Evolutionary conservation across 1,140 invertebrate genomes (phyloP), one percentile per base, ranked within the genome.

Genomic region (Polypedilum vanderplanki): DNA sequence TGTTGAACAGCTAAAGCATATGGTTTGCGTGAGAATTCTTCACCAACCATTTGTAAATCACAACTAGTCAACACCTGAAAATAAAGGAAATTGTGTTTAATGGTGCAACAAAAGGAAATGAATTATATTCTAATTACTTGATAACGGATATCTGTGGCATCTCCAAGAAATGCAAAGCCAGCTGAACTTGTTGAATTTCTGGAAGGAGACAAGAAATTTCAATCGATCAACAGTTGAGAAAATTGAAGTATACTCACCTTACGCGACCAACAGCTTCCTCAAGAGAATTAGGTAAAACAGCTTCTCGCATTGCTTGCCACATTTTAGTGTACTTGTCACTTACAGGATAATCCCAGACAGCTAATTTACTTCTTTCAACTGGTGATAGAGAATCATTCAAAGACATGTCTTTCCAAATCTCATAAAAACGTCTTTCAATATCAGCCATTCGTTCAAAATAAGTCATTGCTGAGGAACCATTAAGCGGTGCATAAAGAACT

Each of bases 311-410:
- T 0, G 94, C 94, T 81, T 97, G 92, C 91, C 96, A 98, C 89
- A 99, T 97, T 83, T 98, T 98, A 0, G 95, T 98, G 82, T 97
- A 99, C 79, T 97, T 98, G 82, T 99, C 96, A 78, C 94, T 96
- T 0, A 98, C 95, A 0, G 97, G 97, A 83, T 98, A 99, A 82
- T 99, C 97, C 97, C 97, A 99, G 0, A 99, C 97, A 0, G 97
- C 96, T 12, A 98, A 81, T 82, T 97, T 95, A 0, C 96, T 93
- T 73, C 96, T 84, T 80, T 98, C 95, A 0, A 95, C 87, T 57
- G 95, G 92, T 10, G 88, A 90, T 17, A 98, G 82, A 75, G 91
- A 95, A 81, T 98, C 96, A 79, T 98, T 97, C 9, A 98, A 83
- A 41, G 94, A 96, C 91, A 99, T 97, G 76, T 97, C 93, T 81